These are phyloP conservation scores for Metalampra italica DNA, from an alignment of 2,888 invertebrate species.

Conservation along the genomic window DNA sequence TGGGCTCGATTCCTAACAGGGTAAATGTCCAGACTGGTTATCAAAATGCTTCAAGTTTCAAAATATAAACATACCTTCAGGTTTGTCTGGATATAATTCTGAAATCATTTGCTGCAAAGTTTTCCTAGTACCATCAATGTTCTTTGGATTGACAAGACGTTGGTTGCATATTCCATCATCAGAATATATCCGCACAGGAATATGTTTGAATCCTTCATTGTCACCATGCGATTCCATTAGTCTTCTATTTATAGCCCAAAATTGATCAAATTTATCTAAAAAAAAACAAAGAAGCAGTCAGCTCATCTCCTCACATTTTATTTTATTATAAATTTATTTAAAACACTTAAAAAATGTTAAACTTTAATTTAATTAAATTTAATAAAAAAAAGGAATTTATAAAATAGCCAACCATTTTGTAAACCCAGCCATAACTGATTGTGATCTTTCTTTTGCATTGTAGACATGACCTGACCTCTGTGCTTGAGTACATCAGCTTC, in stretches of 20 bases:
- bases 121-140: constrained; percentile 84
- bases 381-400: constrained; percentile 73
- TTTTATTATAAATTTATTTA: too few relatives aligned
- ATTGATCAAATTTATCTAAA: constrained; percentile 98
- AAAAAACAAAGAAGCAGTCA: too few relatives aligned
- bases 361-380: too few relatives aligned
- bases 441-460: constrained; percentile 98
- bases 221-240: constrained; percentile 93
- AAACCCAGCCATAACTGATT: constrained; percentile 97
- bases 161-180: constrained; percentile 86
- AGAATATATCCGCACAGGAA: constrained; percentile 91
- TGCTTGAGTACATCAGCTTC: constrained; percentile 99
- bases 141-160: constrained; percentile 86
- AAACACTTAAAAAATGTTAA: too few relatives aligned
- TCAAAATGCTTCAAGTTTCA: too few relatives aligned
- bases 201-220: constrained; percentile 90
- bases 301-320: constrained; percentile 12
- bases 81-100: constrained; percentile 82
- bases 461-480: constrained; percentile 91
- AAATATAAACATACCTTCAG: constrained; percentile 34
- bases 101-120: constrained; percentile 84
- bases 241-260: constrained; percentile 97
- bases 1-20: too few relatives aligned
- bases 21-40: too few relatives aligned
- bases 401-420: constrained; percentile 86